Conservation (phyloP, 1,140 invertebrate genomes). For the Plodia interpunctella region DNA sequence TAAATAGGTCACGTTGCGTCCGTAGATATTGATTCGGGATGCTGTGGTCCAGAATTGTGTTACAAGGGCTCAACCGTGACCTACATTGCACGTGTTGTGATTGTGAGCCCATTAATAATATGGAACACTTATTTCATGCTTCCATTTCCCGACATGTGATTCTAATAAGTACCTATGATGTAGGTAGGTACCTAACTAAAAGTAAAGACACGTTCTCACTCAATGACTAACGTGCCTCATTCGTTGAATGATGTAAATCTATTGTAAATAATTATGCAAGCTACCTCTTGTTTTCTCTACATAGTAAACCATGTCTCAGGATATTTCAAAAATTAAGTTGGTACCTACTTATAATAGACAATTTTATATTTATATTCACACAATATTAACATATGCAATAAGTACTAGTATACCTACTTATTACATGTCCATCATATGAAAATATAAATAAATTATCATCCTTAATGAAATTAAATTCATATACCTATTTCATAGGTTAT, state of each 20-base stretch:
- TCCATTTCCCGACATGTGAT: background rate
- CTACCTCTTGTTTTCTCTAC: background rate
- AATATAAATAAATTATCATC: too few relatives aligned
- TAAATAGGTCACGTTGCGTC: conserved; percentile 22
- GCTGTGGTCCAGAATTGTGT: conserved; percentile 60
- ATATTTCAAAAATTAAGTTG: too few relatives aligned
- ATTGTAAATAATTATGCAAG: background rate
- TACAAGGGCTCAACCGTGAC: conserved; percentile 67
- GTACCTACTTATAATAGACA: too few relatives aligned
- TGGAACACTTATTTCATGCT: conserved; percentile 17
- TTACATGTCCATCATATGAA: too few relatives aligned
- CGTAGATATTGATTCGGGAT: conserved; percentile 58
- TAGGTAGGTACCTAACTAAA: background rate
- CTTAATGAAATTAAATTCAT: too few relatives aligned
- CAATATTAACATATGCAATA: too few relatives aligned
- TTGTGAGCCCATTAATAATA: conserved; percentile 14
- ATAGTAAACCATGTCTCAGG: too few relatives aligned
- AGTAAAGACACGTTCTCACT: background rate
- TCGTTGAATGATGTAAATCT: conserved; percentile 1
- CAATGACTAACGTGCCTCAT: background rate
- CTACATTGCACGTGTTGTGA: conserved; percentile 44
- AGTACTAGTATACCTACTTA: too few relatives aligned
- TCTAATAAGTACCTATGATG: conserved; percentile 1
- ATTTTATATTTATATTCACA: too few relatives aligned
- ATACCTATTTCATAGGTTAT: too few relatives aligned